These are phyloP conservation scores for Chironomus riparius DNA, from an alignment of 2,888 invertebrate genomes.

Conservation along the genomic window DNA sequence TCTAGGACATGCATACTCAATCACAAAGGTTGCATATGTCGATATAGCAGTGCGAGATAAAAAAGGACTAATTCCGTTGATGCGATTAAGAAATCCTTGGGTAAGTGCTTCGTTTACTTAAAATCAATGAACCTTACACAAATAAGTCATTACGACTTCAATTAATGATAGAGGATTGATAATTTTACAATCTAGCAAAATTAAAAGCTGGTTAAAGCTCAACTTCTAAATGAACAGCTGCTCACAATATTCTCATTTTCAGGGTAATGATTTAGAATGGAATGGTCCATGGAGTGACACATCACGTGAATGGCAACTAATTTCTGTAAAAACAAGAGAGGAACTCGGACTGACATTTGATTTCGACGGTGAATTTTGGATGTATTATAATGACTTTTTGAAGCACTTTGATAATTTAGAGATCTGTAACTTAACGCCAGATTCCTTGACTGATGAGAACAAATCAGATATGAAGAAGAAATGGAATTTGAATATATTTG, in stretches of 20 bases:
- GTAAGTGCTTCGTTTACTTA: no score
- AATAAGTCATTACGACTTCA: no score
- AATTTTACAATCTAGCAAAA: no score
- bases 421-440: constrained; percentile 92
- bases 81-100: constrained; percentile 88
- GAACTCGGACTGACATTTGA: constrained; percentile 82
- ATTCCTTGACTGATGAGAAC: constrained; percentile 70
- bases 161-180: no score
- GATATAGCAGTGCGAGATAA: constrained; percentile 70
- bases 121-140: no score
- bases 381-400: constrained; percentile 84
- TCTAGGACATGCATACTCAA: constrained; percentile 87
- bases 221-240: no score
- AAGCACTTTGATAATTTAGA: constrained; percentile 75
- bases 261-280: constrained; percentile 89
- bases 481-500: constrained; percentile 90
- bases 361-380: constrained; percentile 97
- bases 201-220: no score
- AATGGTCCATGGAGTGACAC: constrained; percentile 89
- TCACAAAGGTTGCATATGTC: constrained; percentile 74
- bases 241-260: no score
- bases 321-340: constrained; percentile 74
- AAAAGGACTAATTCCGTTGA: constrained; percentile 67
- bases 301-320: constrained; percentile 85
- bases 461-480: constrained; percentile 62